Conservation (phyloP, 2,113 vertebrate species). For the Pluvianellus socialis region DNA sequence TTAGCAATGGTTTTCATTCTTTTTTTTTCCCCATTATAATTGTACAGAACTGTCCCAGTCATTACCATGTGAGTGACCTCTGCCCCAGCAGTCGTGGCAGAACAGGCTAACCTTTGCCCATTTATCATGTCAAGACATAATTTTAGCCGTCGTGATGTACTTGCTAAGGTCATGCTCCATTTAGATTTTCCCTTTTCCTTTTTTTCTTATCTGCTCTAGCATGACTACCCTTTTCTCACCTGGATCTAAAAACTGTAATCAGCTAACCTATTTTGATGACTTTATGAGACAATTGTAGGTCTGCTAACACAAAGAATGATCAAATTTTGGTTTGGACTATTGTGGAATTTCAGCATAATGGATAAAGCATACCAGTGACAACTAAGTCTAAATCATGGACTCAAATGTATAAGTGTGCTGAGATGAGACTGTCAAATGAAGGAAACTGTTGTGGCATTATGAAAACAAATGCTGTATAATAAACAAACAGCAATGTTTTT, state of each 20-base stretch:
- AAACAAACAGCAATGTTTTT: neutral
- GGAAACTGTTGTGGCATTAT: neutral
- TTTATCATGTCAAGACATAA: neutral
- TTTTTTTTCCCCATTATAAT: neutral
- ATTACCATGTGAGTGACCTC: neutral
- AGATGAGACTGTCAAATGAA: neutral
- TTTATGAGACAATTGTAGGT: neutral
- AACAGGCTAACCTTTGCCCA: neutral
- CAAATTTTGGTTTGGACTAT: neutral
- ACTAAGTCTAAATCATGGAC: neutral
- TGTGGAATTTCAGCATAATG: neutral
- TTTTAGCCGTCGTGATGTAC: neutral
- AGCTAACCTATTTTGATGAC: neutral
- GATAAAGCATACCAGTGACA: neutral
- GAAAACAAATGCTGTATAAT: neutral
- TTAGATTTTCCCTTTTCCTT: neutral
- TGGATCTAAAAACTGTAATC: neutral
- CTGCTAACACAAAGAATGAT: neutral
- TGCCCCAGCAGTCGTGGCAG: neutral
- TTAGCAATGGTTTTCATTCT: slow-evolving; percentile 42
- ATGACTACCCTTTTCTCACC: neutral
- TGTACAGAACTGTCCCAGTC: neutral
- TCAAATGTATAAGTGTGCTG: neutral
- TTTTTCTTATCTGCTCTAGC: neutral
- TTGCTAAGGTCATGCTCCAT: neutral